Percentiles rank a stretch among this genome's conserved stretches.
Conservation (phyloP, 2,888 invertebrate genomes). For the Gryllus longicercus region DNA sequence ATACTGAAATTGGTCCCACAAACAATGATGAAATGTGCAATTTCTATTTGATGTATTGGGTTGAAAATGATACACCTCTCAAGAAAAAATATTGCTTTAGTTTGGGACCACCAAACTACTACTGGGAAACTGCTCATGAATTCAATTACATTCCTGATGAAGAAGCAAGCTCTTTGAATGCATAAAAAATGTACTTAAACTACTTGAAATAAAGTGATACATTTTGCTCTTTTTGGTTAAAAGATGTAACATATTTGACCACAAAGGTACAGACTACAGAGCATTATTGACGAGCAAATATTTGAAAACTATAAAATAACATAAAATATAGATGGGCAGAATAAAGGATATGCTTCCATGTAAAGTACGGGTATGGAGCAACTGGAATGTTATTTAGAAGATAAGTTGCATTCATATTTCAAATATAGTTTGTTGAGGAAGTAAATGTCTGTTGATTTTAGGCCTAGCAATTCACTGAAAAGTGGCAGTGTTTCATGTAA, state of each 20-base stretch:
- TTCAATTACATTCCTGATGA: conserved; percentile 77
- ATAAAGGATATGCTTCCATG: not conserved
- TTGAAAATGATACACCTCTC: conserved; percentile 69
- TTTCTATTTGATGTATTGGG: conserved; percentile 92
- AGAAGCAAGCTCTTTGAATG: conserved; percentile 42
- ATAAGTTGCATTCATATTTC: no score
- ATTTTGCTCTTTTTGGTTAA: not conserved
- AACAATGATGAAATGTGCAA: conserved; percentile 94
- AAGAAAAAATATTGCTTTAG: conserved; percentile 79
- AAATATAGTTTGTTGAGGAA: no score
- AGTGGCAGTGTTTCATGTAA: no score
- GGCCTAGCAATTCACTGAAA: no score
- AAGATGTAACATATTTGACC: no score
- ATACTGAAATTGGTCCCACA: conserved; percentile 73
- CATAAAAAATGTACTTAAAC: not conserved
- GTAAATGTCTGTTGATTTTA: no score
- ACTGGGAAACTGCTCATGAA: conserved; percentile 66
- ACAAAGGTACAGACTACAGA: no score
- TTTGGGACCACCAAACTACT: conserved; percentile 77
- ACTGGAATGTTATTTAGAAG: not conserved
- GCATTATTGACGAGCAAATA: no score
- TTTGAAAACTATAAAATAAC: no score
- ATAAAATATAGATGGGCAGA: not conserved
- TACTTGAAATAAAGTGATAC: not conserved
- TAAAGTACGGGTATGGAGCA: not conserved